These are phyloP conservation scores for Apodemia mormo DNA, from an alignment of 2,888 invertebrate species.

Conservation along the genomic window DNA sequence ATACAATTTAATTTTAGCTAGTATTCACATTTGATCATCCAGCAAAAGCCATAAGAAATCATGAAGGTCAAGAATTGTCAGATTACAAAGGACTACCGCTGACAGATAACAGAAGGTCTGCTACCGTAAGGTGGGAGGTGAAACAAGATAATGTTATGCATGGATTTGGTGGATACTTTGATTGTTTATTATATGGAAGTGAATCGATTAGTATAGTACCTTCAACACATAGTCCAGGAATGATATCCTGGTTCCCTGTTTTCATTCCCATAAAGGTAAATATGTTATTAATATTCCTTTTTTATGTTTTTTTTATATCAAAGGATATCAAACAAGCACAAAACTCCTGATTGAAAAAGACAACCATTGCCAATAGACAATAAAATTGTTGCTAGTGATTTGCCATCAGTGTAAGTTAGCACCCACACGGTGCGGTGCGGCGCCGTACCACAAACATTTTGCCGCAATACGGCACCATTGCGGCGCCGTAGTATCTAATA, in stretches of 20 bases:
- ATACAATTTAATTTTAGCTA: constrained; percentile 59
- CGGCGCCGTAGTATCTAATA: too few species aligned
- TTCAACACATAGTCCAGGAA: constrained; percentile 91
- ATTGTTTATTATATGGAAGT: constrained; percentile 91
- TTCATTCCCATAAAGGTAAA: constrained; percentile 93
- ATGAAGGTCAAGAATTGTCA: constrained; percentile 84
- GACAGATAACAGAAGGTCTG: constrained; percentile 90
- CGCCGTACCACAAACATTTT: too few species aligned
- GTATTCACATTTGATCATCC: constrained; percentile 96
- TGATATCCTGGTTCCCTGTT: constrained; percentile 99
- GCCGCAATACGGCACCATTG: too few species aligned
- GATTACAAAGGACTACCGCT: constrained; percentile 85
- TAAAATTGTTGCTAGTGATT: too few species aligned
- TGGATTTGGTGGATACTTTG: constrained; percentile 98
- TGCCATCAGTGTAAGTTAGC: too few species aligned
- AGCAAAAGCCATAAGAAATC: constrained; percentile 85
- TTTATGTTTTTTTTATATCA: too few species aligned
- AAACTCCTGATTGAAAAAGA: too few species aligned
- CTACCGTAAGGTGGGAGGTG: constrained; percentile 85
- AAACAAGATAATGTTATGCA: constrained; percentile 91
- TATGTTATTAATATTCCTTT: constrained; percentile 19
- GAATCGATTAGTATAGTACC: constrained; percentile 95
- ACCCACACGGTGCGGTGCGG: too few species aligned
- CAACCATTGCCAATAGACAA: too few species aligned
- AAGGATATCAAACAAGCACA: too few species aligned